A percentile compares a stretch with the other conserved stretches of the same genome.
phyloP scores from a whole-genome alignment of 2,888 invertebrate genomes.

The Strigamia crassipes region DNA sequence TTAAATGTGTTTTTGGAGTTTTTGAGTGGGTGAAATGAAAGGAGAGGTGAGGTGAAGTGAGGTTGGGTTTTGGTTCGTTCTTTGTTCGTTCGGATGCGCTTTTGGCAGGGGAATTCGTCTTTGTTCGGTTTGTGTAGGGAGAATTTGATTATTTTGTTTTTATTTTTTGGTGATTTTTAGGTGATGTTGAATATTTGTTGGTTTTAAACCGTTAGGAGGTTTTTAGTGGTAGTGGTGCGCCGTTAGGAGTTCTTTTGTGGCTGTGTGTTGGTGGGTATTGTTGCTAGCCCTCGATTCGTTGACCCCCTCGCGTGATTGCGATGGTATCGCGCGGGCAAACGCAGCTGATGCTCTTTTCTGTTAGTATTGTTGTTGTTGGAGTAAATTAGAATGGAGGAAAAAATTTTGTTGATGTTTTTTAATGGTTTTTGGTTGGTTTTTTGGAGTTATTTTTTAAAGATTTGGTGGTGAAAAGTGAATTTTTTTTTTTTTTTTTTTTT shows the following conservation, averaged over 20 bases:
- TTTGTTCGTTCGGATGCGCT: background rate
- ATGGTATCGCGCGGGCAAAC: background rate
- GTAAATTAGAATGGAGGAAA: too few species aligned
- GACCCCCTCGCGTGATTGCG: background rate
- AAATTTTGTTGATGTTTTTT: too few species aligned
- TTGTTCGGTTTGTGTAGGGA: background rate
- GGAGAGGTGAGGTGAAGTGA: background rate
- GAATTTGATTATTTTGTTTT: too few species aligned
- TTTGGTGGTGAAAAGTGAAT: too few species aligned
- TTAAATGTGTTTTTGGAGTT: too few species aligned
- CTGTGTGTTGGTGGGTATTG: background rate
- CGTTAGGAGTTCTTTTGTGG: background rate
- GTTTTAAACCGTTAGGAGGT: background rate
- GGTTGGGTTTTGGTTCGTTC: background rate
- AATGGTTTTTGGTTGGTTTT: too few species aligned
- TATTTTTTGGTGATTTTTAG: too few species aligned
- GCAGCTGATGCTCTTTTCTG: background rate
- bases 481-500: too few species aligned
- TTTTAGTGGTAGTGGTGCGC: background rate
- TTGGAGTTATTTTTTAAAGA: too few species aligned
- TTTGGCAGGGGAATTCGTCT: background rate
- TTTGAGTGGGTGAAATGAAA: background rate
- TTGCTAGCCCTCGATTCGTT: background rate
- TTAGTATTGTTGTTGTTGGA: too few species aligned
- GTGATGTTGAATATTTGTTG: too few species aligned